Percentiles rank a stretch among this genome's conserved stretches.
phyloP scores from a whole-genome alignment of 2,113 vertebrate species.

The Heteronetta atricapilla region DNA sequence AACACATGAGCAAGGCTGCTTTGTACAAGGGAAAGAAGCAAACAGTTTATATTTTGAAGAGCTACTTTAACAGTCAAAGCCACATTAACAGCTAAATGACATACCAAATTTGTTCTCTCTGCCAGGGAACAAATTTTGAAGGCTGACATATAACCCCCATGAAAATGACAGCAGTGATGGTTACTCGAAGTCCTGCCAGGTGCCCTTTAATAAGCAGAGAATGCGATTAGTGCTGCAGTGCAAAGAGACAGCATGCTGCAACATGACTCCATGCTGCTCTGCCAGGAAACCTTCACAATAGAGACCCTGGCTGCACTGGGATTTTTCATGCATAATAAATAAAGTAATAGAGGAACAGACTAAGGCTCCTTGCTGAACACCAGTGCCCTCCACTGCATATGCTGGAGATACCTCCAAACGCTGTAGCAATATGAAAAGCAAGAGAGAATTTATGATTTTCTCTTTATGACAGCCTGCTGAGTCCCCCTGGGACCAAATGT shows the following conservation, averaged over 20 bases:
- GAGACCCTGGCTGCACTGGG: constrained; percentile 22
- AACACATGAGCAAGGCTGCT: background rate
- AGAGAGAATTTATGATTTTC: constrained; percentile 17
- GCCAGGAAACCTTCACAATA: constrained; percentile 63
- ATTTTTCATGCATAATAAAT: constrained; percentile 72
- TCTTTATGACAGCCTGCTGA: constrained; percentile 10
- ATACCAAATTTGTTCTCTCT: background rate
- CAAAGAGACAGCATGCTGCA: constrained; percentile 58
- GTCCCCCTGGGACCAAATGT: background rate
- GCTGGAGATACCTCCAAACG: background rate
- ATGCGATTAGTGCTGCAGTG: constrained; percentile 53
- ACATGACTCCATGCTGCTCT: constrained; percentile 63
- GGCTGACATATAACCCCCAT: background rate
- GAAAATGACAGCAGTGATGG: constrained; percentile 12
- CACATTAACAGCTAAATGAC: constrained; percentile 2
- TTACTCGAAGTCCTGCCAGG: constrained; percentile 59
- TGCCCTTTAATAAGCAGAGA: constrained; percentile 66
- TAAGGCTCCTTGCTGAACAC: constrained; percentile 47
- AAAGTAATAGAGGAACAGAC: constrained; percentile 29
- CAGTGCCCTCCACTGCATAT: background rate
- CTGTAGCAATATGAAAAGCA: background rate
- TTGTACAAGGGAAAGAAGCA: background rate
- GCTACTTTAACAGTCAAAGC: background rate
- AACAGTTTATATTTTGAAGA: background rate
- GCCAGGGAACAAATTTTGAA: background rate